Base-by-base conservation (phyloP, 2,888 invertebrate species). In the Cetonia aurata region DNA sequence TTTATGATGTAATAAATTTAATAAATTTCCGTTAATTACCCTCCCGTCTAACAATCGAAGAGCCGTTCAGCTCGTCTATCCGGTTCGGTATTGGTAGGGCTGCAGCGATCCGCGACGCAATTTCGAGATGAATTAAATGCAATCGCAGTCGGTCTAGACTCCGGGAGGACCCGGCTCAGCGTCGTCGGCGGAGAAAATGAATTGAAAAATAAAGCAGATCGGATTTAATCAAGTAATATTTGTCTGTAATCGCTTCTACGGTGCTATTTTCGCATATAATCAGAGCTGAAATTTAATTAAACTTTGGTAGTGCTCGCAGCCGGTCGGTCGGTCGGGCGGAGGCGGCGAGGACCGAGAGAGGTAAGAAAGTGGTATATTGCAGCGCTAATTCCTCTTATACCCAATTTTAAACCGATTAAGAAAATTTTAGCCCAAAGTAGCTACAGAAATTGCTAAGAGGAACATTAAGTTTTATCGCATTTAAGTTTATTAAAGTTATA, bases 341-440 rank as follows among this genome's bases (percentile, higher is more conserved):
- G 46, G 42, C 53, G 68, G 69, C 44, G 68, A 57, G 53, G 10
- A 8, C 37, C 37, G 37, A 8, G 71, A 8, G 71, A 80, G 79
- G 79, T 79, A 80, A 80, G 79, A 80, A 78, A 78, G 77, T 79
- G 80, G 79, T 80, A 80, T 80, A 80, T 79, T 80, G 79, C 79
- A 76, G 79, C 79, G 80, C 79, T 81, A 80, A 80, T 80, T 79
- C 79, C 75, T 79, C 78, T 79, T 79, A 79, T 80, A 82, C 81
- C 79, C 80, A 82, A 83, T 83, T 83, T 83, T 83, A 83, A 83
- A 83, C 81, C 82, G 83, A 83, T 83, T 83, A 83, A 80, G 82
- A 81, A 82, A 80, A 83, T 82, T 81, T 79, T 80, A 80, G 79
- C 78, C 80, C 74, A 77, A 80, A 79, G 77, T 77, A 78, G 77